phyloP scores from a whole-genome alignment of 2,113 vertebrate species.

The Upupa epops region DNA sequence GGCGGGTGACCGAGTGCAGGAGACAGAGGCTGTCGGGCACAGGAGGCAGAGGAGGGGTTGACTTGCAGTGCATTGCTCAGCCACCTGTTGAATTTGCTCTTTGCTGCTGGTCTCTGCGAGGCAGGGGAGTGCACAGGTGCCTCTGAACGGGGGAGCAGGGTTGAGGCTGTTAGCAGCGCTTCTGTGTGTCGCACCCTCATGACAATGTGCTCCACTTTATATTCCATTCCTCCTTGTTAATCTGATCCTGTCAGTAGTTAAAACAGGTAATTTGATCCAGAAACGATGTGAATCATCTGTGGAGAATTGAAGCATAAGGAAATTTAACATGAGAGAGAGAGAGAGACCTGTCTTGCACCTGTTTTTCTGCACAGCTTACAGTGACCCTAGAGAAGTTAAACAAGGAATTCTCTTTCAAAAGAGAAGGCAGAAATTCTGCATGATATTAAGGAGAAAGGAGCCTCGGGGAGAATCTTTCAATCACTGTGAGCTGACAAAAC shows the following conservation, averaged over 20 bases:
- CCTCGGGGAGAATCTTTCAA: conserved; percentile 53
- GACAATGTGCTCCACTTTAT: conserved; percentile 55
- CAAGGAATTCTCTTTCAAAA: conserved; percentile 41
- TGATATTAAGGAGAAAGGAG: conserved; percentile 44
- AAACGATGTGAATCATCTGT: conserved; percentile 42
- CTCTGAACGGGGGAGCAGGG: neutral
- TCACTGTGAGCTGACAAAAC: conserved; percentile 54
- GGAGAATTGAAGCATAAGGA: conserved; percentile 43
- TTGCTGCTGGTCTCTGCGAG: neutral
- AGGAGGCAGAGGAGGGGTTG: neutral
- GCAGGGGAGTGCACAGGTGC: neutral
- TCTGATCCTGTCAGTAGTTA: conserved; percentile 54
- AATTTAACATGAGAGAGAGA: conserved; percentile 47
- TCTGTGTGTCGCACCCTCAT: conserved; percentile 17
- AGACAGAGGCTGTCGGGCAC: neutral
- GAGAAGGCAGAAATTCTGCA: conserved; percentile 35
- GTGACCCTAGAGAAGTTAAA: conserved; percentile 37
- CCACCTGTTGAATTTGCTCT: neutral
- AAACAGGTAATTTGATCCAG: conserved; percentile 60
- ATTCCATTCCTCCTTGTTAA: conserved; percentile 54
- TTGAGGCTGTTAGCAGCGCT: neutral
- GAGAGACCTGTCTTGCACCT: neutral
- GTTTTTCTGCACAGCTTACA: conserved; percentile 36
- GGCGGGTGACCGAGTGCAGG: neutral
- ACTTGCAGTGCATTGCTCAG: neutral